Percentiles rank a stretch among this genome's conserved stretches.
Conservation (phyloP, 1,140 invertebrate genomes). For the Eubasilissa regina region DNA sequence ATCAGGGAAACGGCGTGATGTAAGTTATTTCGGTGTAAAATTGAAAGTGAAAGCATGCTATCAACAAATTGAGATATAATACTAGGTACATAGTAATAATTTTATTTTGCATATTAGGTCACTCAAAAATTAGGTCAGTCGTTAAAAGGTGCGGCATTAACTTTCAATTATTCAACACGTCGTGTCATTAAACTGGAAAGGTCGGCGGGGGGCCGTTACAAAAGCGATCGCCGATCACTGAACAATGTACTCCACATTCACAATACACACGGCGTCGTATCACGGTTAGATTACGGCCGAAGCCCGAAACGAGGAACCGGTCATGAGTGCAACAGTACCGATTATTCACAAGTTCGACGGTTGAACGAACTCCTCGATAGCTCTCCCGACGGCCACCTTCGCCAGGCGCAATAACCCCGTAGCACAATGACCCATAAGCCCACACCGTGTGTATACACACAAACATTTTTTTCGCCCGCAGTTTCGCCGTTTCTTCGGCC, state of each 20-base stretch:
- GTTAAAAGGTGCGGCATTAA: too few relatives aligned
- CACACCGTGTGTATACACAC: constrained; percentile 36
- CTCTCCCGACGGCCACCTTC: constrained; percentile 35
- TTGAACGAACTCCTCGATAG: constrained; percentile 56
- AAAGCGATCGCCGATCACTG: too few relatives aligned
- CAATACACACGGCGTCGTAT: constrained; percentile 10
- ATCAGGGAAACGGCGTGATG: too few relatives aligned
- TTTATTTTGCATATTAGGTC: too few relatives aligned
- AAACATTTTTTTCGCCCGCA: constrained; percentile 28
- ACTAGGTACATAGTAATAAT: too few relatives aligned
- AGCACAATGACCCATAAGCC: constrained; percentile 58
- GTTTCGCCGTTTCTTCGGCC: constrained; percentile 43
- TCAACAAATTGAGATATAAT: too few relatives aligned
- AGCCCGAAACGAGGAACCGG: constrained; percentile 36
- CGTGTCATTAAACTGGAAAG: too few relatives aligned
- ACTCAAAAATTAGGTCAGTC: too few relatives aligned
- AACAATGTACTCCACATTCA: background rate
- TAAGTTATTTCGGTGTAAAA: too few relatives aligned
- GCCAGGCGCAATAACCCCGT: constrained; percentile 55
- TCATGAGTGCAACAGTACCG: constrained; percentile 45
- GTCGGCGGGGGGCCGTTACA: too few relatives aligned
- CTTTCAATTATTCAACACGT: too few relatives aligned
- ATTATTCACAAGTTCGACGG: constrained; percentile 50
- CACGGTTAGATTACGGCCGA: constrained; percentile 1
- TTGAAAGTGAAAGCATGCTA: too few relatives aligned